These are phyloP conservation scores for Trachelus stipa DNA, from an alignment of 2,888 invertebrate genomes.

Conservation along the genomic window DNA sequence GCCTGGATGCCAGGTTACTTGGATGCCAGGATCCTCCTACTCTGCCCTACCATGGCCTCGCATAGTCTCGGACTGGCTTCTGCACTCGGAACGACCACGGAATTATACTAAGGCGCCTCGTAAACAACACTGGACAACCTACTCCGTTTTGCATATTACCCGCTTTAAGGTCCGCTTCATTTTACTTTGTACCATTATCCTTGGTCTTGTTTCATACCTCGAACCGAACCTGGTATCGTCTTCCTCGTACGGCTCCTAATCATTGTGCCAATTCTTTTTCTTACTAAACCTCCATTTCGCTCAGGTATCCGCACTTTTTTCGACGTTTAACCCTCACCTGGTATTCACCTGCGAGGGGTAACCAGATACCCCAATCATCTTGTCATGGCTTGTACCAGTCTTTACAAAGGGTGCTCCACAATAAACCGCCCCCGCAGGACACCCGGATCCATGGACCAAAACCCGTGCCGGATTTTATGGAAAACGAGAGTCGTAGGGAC, in stretches of 20 bases:
- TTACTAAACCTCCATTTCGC: neutral
- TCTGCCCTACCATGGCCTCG: neutral
- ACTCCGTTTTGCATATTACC: neutral
- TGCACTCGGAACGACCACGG: neutral
- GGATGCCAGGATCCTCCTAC: neutral
- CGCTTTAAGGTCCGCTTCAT: neutral
- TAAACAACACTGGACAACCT: neutral
- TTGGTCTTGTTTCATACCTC: neutral
- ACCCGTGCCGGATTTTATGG: neutral
- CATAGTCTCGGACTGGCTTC: neutral
- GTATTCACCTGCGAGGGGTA: conserved; percentile 54
- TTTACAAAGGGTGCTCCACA: conserved; percentile 60
- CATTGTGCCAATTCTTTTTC: neutral
- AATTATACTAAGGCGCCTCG: neutral
- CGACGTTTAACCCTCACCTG: conserved; percentile 46
- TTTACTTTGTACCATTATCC: neutral
- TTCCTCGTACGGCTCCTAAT: neutral
- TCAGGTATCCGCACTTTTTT: conserved; percentile 30
- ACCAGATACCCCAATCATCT: conserved; percentile 62
- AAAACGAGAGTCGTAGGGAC: neutral
- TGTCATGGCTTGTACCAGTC: conserved; percentile 60
- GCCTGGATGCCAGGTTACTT: conserved; percentile 40
- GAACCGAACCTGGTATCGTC: neutral
- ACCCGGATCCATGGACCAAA: conserved; percentile 16
- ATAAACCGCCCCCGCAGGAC: conserved; percentile 63